phyloP scores from a whole-genome alignment of 2,113 vertebrate genomes.

The Psilopsiagon aurifrons region DNA sequence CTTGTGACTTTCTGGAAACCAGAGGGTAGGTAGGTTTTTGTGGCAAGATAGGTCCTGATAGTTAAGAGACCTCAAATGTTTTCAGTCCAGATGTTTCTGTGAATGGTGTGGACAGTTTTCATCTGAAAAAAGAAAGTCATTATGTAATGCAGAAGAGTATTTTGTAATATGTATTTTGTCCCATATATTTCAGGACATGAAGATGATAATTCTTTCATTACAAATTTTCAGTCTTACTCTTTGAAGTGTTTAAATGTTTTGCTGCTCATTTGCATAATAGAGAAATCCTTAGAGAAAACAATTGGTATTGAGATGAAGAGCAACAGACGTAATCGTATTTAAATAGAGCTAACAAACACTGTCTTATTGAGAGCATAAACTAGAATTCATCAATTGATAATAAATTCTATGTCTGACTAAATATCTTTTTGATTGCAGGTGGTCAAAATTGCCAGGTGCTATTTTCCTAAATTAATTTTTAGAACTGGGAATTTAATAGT shows the following conservation, averaged over 20 bases:
- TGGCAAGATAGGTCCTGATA: background rate
- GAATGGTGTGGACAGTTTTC: background rate
- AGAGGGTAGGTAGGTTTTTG: background rate
- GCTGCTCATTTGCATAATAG: conserved; percentile 32
- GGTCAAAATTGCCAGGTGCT: conserved; percentile 10
- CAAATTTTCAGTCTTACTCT: conserved; percentile 46
- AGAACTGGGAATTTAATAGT: background rate
- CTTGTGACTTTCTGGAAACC: background rate
- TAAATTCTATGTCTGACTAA: conserved; percentile 23
- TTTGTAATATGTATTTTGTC: background rate
- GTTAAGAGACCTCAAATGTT: background rate
- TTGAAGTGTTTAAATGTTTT: conserved; percentile 39
- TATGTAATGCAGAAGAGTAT: background rate
- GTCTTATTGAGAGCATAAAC: background rate
- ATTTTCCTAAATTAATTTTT: conserved; percentile 11
- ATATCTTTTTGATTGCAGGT: conserved; percentile 12
- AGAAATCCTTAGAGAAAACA: background rate
- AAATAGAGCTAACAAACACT: background rate
- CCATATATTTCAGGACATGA: background rate
- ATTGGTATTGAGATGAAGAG: background rate
- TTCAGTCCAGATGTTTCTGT: background rate
- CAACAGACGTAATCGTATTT: background rate
- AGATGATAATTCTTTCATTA: conserved; percentile 16
- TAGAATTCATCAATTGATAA: conserved; percentile 15
- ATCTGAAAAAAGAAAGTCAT: background rate